Conservation (phyloP, 2,113 vertebrate species). For the Phyllostomus hastatus region DNA sequence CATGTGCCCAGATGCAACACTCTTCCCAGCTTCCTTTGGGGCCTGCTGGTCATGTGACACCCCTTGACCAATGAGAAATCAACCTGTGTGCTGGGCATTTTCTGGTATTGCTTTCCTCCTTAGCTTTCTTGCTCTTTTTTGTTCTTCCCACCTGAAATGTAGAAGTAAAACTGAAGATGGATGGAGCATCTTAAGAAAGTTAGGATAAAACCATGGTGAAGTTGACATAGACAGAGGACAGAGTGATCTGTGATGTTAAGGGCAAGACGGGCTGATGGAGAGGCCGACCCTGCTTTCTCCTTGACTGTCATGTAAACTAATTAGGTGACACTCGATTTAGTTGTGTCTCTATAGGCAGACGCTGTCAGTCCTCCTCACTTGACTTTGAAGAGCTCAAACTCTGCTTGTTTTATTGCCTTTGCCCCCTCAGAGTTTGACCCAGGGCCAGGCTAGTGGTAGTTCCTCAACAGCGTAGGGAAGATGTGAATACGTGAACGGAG, state of each 20-base stretch:
- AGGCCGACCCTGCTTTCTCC: background rate
- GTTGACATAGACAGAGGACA: background rate
- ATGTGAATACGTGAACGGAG: background rate
- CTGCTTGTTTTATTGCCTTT: background rate
- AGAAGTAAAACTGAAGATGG: background rate
- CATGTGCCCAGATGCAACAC: background rate
- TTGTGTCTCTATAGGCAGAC: background rate
- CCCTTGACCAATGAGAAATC: background rate
- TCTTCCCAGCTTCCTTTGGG: background rate
- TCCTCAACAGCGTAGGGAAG: background rate
- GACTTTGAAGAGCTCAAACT: background rate
- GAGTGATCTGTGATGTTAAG: background rate
- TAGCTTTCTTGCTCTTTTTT: background rate
- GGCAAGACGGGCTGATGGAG: background rate
- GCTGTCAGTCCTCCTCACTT: background rate
- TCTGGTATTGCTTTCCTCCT: background rate
- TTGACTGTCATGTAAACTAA: background rate
- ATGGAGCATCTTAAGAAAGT: background rate
- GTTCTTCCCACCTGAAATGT: background rate
- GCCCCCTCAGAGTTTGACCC: background rate
- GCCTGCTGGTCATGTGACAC: background rate
- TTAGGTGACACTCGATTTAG: background rate
- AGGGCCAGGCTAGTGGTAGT: no score
- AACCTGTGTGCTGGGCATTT: background rate
- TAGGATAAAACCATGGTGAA: background rate